phyloP scores from a whole-genome alignment of 2,113 vertebrate species.

The Sialia sialis region DNA sequence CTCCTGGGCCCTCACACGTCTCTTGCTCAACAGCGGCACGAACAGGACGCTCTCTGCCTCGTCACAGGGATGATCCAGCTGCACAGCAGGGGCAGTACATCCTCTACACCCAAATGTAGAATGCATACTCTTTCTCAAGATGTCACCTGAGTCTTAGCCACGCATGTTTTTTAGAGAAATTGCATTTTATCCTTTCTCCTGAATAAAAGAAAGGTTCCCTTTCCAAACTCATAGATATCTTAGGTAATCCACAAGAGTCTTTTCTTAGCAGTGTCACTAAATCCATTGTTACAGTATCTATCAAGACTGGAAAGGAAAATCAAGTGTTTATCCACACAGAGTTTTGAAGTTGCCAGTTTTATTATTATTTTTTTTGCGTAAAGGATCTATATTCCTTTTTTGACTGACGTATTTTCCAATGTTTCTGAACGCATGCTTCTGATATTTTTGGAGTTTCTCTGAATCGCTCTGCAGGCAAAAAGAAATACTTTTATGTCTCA shows the following conservation, averaged over 20 bases:
- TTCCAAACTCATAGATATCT: neutral
- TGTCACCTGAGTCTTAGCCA: accelerated
- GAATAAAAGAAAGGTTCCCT: neutral
- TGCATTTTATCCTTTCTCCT: neutral
- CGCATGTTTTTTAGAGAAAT: neutral
- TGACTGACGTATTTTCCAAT: neutral
- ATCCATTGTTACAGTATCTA: neutral
- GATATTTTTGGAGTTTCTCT: neutral
- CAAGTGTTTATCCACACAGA: neutral
- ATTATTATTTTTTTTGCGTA: neutral
- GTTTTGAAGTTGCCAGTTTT: neutral
- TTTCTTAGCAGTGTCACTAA: neutral
- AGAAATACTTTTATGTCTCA: neutral
- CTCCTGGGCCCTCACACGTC: neutral
- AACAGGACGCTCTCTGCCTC: too few relatives aligned
- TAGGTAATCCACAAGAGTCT: neutral
- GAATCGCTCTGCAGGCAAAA: neutral
- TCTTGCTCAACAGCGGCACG: accelerated
- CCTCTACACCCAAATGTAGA: accelerated
- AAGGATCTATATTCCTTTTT: neutral
- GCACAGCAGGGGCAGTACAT: neutral
- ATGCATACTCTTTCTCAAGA: accelerated
- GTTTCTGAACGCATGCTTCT: neutral
- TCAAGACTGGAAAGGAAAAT: neutral
- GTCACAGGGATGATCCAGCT: accelerated